Conservation (phyloP, 2,797 vertebrate species). For the Pygocentrus nattereri region DNA sequence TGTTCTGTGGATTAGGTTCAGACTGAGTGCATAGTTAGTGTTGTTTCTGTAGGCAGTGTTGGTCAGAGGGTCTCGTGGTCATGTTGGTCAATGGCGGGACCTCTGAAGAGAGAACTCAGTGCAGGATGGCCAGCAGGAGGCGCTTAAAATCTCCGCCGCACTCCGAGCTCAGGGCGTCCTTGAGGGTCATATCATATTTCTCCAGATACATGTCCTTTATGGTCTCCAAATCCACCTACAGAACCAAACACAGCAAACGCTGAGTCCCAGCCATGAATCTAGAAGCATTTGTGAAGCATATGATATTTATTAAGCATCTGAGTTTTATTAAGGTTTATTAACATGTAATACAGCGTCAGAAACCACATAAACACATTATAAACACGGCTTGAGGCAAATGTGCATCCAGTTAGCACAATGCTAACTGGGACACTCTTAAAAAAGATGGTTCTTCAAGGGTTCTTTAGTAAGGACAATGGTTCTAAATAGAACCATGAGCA, state of each 20-base stretch:
- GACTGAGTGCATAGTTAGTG: slow-evolving; percentile 5
- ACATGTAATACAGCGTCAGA: too few species aligned
- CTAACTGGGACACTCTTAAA: too few species aligned
- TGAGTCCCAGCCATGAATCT: not conserved
- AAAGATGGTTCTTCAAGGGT: too few species aligned
- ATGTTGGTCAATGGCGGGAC: slow-evolving; percentile 10
- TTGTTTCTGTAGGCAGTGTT: slow-evolving; percentile 34
- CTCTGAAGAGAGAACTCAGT: slow-evolving; percentile 71
- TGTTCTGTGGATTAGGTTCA: not conserved
- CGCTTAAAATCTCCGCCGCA: slow-evolving; percentile 92
- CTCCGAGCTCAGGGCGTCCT: slow-evolving; percentile 88
- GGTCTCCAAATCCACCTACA: slow-evolving; percentile 89
- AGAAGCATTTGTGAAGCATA: not conserved
- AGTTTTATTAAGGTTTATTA: not conserved
- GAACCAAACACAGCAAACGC: not conserved
- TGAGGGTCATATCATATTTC: slow-evolving; percentile 88
- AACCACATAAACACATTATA: too few species aligned
- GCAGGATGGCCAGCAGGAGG: slow-evolving; percentile 88
- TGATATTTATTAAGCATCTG: too few species aligned
- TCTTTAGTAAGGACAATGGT: too few species aligned
- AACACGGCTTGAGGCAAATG: too few species aligned
- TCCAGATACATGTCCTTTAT: slow-evolving; percentile 93
- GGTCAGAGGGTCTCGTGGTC: slow-evolving; percentile 15
- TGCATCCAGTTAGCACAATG: too few species aligned
- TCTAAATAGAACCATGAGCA: too few species aligned